Evolutionary conservation across 2,113 vertebrate genomes (phyloP), one percentile per base, ranked within the genome.

Genomic region (Chiloscyllium plagiosum): DNA sequence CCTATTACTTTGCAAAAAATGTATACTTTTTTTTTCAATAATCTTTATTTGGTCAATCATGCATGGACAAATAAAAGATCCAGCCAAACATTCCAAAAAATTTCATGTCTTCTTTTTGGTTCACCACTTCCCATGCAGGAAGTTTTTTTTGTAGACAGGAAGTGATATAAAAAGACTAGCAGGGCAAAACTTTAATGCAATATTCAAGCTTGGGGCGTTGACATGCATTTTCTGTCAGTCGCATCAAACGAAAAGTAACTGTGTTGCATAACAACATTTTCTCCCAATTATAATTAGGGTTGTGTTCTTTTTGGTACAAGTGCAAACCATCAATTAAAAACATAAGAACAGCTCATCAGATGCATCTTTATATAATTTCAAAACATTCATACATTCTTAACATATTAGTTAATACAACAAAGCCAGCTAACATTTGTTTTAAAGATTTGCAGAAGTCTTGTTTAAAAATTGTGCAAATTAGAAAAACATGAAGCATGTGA

Each of bases 391-490:
- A 95, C 94, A 95, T 95, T 76, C 26, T 76, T 42, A 95, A 70
- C 94, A 95, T 95, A 69, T 50, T 95, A 29, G 69, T 70, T 95
- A 95, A 95, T 95, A 68, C 94, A 72, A 95, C 69, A 95, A 95
- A 95, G 69, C 68, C 37, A 76, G 22, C 52, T 95, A 70, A 95
- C 94, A 72, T 72, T 33, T 70, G 26, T 76, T 94, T 70, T 24
- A 93, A 93, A 93, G 89, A 93, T 93, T 66, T 37, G 89, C 89
- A 93, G 89, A 93, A 66, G 89, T 95, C 66, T 72, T 95, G 37
- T 95, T 95, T 72, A 95, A 95, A 95, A 95, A 95, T 95, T 72
- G 94, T 95, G 94, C 94, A 95, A 95, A 95, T 95, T 95, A 72
- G 66, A 52, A 72, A 94, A 70, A 72, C 94, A 72, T 76, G 94